Conservation (phyloP, 2,113 vertebrate species). For the Coreoperca whiteheadi region DNA sequence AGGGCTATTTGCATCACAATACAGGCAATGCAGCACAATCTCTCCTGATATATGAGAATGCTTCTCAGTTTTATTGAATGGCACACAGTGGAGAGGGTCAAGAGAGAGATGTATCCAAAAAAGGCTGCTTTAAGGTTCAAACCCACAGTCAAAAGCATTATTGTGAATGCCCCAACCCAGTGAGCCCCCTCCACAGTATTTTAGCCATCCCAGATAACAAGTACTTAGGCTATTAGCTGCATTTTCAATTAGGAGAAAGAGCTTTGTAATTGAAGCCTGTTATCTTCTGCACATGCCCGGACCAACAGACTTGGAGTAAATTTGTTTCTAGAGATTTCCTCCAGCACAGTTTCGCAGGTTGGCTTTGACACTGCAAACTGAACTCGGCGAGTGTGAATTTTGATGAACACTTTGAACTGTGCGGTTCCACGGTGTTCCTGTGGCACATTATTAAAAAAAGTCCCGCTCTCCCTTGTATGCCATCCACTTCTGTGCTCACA, state of each 20-base stretch:
- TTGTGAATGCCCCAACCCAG: constrained; percentile 31
- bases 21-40: constrained; percentile 19
- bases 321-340: constrained; percentile 76
- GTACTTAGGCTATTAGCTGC: constrained; percentile 76
- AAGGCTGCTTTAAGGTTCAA: constrained; percentile 46
- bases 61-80: constrained; percentile 48
- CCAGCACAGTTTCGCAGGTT: constrained; percentile 68
- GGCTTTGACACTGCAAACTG: constrained; percentile 30
- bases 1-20: constrained; percentile 49
- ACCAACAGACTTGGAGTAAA: constrained; percentile 65
- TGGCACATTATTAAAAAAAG: constrained; percentile 45
- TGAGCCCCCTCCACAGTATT: constrained; percentile 47
- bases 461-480: constrained; percentile 26
- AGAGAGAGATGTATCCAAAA: constrained; percentile 24
- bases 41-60: constrained; percentile 28
- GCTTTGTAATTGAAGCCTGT: constrained; percentile 72
- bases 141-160: constrained; percentile 27
- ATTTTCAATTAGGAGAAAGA: constrained; percentile 76
- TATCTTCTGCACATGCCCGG: constrained; percentile 72
- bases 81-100: constrained; percentile 37
- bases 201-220: constrained; percentile 61
- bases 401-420: constrained; percentile 68
- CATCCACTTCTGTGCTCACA: constrained; percentile 49
- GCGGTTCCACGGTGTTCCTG: constrained; percentile 47
- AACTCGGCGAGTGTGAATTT: constrained; percentile 58